phyloP scores from a whole-genome alignment of 2,888 invertebrate species.

The Ferdinandea cuprea region DNA sequence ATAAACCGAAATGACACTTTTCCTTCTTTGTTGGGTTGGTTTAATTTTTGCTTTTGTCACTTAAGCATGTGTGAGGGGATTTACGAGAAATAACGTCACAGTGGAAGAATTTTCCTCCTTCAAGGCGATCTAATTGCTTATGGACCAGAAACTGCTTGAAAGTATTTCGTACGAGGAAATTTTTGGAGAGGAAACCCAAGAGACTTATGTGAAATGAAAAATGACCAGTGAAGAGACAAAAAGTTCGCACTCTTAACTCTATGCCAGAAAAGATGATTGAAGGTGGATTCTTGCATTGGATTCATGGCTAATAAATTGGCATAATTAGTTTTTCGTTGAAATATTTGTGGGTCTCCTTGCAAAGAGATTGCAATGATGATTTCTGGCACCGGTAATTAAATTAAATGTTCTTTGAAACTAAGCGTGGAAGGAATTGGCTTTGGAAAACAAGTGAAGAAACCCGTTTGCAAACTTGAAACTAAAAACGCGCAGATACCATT shows the following conservation, averaged over 20 bases:
- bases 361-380: neutral
- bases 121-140: conserved; percentile 39
- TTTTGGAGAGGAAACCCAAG: conserved; percentile 24
- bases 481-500: too few species aligned
- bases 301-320: conserved; percentile 21
- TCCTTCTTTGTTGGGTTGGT: conserved; percentile 4
- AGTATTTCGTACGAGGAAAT: conserved; percentile 6
- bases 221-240: conserved; percentile 24
- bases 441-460: too few species aligned
- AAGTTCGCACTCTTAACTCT: conserved; percentile 18
- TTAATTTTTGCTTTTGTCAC: conserved; percentile 22
- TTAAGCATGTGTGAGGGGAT: conserved; percentile 1
- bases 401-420: too few species aligned
- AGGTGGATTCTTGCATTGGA: conserved; percentile 20
- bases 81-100: conserved; percentile 5
- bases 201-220: conserved; percentile 50
- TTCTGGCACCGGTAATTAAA: too few species aligned
- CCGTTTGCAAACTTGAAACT: too few species aligned
- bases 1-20: conserved; percentile 26
- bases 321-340: conserved; percentile 36
- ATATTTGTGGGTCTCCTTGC: neutral
- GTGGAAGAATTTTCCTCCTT: conserved; percentile 9
- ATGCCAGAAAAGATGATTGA: conserved; percentile 51
- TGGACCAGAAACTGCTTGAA: conserved; percentile 7
- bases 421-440: too few species aligned